Conservation (phyloP, 2,797 vertebrate genomes). For the Coccyzus lansbergi region DNA sequence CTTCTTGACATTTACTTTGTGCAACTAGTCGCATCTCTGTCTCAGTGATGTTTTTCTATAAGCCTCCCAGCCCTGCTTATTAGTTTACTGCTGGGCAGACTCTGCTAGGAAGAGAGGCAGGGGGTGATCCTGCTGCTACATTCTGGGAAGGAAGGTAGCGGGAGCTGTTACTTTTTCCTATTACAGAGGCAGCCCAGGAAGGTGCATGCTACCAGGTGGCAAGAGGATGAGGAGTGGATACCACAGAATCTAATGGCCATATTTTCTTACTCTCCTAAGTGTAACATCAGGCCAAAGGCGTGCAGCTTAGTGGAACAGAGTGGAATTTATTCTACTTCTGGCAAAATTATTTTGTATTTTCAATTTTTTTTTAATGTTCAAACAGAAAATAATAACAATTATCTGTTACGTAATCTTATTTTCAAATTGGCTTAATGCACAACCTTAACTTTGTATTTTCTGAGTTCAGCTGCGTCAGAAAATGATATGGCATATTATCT, state of each 20-base stretch:
- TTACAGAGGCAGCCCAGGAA: neutral
- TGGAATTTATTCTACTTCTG: neutral
- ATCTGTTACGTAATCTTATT: neutral
- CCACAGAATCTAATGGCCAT: neutral
- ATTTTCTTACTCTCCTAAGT: neutral
- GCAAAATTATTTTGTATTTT: neutral
- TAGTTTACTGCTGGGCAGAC: neutral
- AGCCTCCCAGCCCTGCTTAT: neutral
- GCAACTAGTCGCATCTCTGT: neutral
- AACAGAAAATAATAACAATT: neutral
- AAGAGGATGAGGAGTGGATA: neutral
- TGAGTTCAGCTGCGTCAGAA: neutral
- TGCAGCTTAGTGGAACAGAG: neutral
- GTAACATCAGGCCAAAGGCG: neutral
- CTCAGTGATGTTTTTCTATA: neutral
- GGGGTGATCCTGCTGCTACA: neutral
- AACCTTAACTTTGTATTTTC: neutral
- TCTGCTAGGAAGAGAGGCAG: neutral
- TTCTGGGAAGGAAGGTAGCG: neutral
- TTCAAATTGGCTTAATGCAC: neutral
- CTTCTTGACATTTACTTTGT: neutral
- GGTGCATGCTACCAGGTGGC: neutral
- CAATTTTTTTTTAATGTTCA: neutral
- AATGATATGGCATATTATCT: neutral
- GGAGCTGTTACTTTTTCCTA: neutral